phyloP scores from a whole-genome alignment of 2,113 vertebrate species.

The Passer montanus region DNA sequence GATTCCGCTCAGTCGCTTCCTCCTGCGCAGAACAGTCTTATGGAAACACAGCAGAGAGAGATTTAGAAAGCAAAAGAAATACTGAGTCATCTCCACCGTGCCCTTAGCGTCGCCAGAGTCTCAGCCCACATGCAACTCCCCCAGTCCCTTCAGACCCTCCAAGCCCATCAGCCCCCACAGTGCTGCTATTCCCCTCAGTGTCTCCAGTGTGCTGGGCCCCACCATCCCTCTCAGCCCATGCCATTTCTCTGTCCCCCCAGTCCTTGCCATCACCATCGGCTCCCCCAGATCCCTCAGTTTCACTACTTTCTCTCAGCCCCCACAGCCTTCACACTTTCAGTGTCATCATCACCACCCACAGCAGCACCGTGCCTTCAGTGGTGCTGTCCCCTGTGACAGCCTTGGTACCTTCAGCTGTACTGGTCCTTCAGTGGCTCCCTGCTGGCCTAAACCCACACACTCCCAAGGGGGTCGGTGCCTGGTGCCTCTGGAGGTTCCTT shows the following conservation, averaged over 20 bases:
- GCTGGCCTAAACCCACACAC: rapidly evolving
- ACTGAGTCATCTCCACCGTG: background rate
- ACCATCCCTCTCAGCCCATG: background rate
- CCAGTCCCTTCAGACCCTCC: background rate
- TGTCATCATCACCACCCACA: background rate
- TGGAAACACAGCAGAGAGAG: background rate
- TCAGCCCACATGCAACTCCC: background rate
- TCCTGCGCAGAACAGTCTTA: background rate
- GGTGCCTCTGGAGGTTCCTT: rapidly evolving
- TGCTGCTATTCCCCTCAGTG: background rate
- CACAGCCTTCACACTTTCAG: background rate
- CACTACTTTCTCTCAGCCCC: background rate
- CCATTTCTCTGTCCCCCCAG: background rate
- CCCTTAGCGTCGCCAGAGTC: background rate
- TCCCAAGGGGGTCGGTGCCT: no score
- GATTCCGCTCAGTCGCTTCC: background rate
- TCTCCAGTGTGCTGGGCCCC: background rate
- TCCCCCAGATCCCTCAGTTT: no score
- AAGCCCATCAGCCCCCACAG: background rate
- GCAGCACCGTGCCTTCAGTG: rapidly evolving
- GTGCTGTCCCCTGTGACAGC: background rate
- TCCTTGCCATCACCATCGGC: no score
- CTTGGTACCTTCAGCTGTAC: background rate
- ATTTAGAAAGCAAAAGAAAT: background rate
- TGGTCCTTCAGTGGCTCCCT: no score